Base-by-base conservation (phyloP, 2,113 vertebrate genomes). In the Dasyprocta punctata region DNA sequence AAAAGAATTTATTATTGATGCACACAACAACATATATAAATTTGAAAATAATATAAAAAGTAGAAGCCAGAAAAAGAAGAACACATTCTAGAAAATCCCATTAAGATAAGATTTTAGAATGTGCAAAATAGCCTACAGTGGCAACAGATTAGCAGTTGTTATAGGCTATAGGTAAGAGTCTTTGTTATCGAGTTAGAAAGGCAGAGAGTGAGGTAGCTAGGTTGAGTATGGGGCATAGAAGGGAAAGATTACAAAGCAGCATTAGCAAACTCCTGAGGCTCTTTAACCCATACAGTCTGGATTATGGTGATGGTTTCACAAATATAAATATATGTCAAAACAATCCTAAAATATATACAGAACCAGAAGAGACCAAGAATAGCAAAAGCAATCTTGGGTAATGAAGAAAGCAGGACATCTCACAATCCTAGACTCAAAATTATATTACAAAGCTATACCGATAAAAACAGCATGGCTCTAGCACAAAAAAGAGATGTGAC, bases 21-120 rank as follows among this genome's bases (percentile, higher is more conserved):
- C 14, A n/a, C 8, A 19, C 22, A 81, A 47, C 9, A 83, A 63
- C 28, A 52, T 54, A 49, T 41, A 84, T 47, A 20, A 47, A 89
- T 81, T 10, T 77, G 36, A 96, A 73, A 93, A 93, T 69, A 84
- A 92, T 86, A 1, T 49, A 12, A 38, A 56, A 85, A 77, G 47
- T 65, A 52, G 78, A 81, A 52, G 16, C 7, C 41, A 61, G 30
- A 77, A 92, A 78, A 86, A 54, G 5, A 89, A 1, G 5, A 52
- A 3, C 47, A 77, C 0, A 6, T 85, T 82, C 19, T 81, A 14
- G 60, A 94, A 97, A 71, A 24, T 69, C 8, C 9, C 7, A 73
- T 58, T 85, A 88, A 95, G 33, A 16, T 3, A 90, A 94, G 83
- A 83, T 10, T 54, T 38, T 56, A 89, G 5, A 92, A 90, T 90